Conservation (phyloP, 2,797 vertebrate genomes). For the Podarcis siculus region DNA sequence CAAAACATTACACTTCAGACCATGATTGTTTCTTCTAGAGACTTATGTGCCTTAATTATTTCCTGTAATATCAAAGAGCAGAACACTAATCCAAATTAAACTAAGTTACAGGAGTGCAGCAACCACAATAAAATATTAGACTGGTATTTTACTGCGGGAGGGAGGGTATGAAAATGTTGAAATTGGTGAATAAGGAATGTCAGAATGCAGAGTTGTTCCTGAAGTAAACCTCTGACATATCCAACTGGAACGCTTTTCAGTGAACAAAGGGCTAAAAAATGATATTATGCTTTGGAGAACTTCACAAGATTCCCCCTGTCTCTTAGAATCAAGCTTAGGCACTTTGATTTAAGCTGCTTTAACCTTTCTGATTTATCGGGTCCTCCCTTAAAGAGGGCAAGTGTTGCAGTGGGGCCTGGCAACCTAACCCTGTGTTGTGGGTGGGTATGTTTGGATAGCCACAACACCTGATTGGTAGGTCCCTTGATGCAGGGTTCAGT, state of each 20-base stretch:
- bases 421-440: too few relatives aligned
- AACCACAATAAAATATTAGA: slow-evolving; percentile 26
- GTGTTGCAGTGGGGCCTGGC: too few relatives aligned
- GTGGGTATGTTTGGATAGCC: too few relatives aligned
- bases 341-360: background rate
- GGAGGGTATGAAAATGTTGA: slow-evolving; percentile 26
- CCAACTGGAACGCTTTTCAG: background rate
- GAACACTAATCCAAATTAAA: slow-evolving; percentile 21
- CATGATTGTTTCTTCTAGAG: slow-evolving; percentile 16
- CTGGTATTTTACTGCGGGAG: slow-evolving; percentile 20
- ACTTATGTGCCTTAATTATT: background rate
- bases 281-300: background rate
- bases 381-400: too few relatives aligned
- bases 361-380: background rate
- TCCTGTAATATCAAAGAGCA: slow-evolving; percentile 35
- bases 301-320: background rate
- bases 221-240: background rate
- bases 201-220: slow-evolving; percentile 24
- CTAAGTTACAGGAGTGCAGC: slow-evolving; percentile 17
- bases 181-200: slow-evolving; percentile 39
- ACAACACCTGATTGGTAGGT: too few relatives aligned
- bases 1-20: background rate
- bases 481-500: too few relatives aligned
- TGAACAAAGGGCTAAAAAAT: background rate
- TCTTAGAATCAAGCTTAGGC: background rate